Conservation (phyloP, 2,888 invertebrate genomes). For the Penaeus monodon region DNA sequence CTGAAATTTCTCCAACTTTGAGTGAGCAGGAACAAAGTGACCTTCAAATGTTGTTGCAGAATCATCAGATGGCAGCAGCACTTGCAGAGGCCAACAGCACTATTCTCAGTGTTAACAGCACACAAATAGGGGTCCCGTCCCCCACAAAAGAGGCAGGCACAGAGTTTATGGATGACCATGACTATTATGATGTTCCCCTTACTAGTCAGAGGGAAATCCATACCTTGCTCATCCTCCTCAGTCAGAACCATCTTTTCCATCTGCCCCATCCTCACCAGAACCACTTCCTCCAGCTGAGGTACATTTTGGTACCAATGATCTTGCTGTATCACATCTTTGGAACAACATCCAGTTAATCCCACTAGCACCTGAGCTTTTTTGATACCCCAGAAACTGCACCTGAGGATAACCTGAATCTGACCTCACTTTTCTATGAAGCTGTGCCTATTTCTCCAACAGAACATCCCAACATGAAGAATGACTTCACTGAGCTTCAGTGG, state of each 20-base stretch:
- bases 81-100: constrained; percentile 27
- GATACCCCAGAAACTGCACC: constrained; percentile 3
- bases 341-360: constrained; percentile 52
- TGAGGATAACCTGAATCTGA: constrained; percentile 25
- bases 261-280: no score
- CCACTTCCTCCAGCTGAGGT: no score
- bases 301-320: constrained; percentile 21
- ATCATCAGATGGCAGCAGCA: constrained; percentile 25
- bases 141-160: neutral
- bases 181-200: neutral
- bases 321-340: constrained; percentile 50
- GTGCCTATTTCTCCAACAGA: constrained; percentile 32
- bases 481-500: constrained; percentile 10
- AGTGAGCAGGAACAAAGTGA: constrained; percentile 27
- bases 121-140: neutral
- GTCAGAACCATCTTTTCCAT: neutral
- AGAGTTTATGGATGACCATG: neutral
- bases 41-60: constrained; percentile 26
- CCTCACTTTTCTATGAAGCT: constrained; percentile 34
- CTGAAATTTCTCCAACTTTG: neutral
- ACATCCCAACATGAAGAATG: neutral
- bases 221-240: neutral
- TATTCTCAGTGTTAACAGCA: neutral
- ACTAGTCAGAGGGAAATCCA: neutral
- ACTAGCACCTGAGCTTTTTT: constrained; percentile 38